phyloP scores from a whole-genome alignment of 2,797 vertebrate species.

The Tadarida brasiliensis region DNA sequence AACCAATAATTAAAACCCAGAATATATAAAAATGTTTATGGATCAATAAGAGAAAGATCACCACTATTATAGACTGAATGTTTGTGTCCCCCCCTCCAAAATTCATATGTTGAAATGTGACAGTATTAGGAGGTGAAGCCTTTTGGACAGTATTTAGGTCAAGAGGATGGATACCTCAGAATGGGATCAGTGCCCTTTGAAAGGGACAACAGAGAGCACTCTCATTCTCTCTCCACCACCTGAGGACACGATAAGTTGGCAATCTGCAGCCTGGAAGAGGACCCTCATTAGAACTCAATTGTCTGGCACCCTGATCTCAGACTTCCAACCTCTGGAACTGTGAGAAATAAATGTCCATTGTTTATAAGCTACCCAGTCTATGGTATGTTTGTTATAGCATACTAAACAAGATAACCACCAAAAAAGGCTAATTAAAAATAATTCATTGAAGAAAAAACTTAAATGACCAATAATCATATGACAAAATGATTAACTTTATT shows the following conservation, averaged over 20 bases:
- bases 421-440: constrained; percentile 26
- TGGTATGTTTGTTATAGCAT: background rate
- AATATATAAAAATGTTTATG: background rate
- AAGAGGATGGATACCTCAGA: background rate
- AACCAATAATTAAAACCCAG: background rate
- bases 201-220: background rate
- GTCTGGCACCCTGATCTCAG: background rate
- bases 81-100: background rate
- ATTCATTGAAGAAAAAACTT: background rate
- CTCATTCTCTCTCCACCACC: background rate
- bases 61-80: background rate
- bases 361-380: background rate
- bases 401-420: background rate
- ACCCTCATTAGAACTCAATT: background rate
- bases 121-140: background rate
- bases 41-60: background rate
- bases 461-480: background rate
- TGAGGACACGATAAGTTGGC: background rate
- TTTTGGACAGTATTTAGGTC: background rate
- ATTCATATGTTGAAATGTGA: background rate
- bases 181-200: background rate
- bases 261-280: background rate
- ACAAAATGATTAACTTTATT: constrained; percentile 32
- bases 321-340: background rate
- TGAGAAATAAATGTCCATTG: background rate